Evolutionary conservation across 2,113 vertebrate species (phyloP).

Genomic region (Bujurquina vittata): DNA sequence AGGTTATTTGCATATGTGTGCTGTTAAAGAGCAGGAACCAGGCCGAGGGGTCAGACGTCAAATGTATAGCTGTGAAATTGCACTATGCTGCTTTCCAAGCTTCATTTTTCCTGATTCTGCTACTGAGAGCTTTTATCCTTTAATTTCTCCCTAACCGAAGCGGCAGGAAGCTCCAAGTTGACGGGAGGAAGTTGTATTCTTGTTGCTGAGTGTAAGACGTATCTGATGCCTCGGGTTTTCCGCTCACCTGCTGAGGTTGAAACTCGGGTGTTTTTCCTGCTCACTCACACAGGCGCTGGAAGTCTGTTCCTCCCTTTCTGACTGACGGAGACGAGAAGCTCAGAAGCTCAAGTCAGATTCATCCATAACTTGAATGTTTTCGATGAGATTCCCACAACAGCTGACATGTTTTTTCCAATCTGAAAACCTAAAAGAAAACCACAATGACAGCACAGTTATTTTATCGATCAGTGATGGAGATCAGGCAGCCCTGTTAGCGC

Average conservation of each 20-base stretch:
- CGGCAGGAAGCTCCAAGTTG: conserved; percentile 18
- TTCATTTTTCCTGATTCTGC: neutral
- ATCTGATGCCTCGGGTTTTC: conserved; percentile 24
- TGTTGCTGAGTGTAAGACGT: conserved; percentile 9
- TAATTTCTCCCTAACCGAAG: conserved; percentile 6
- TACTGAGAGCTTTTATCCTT: conserved; percentile 21
- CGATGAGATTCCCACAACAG: neutral
- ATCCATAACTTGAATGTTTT: neutral
- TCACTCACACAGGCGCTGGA: neutral
- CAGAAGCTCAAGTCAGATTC: neutral
- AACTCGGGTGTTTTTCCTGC: neutral
- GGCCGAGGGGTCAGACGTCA: conserved; percentile 39
- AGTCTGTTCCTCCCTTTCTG: neutral
- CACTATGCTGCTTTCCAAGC: conserved; percentile 18
- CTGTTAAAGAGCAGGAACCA: conserved; percentile 39
- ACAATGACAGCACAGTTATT: neutral
- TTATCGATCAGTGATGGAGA: neutral
- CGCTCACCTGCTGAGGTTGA: conserved; percentile 2
- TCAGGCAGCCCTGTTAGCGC: no score
- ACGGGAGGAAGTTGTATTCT: conserved; percentile 23
- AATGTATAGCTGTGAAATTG: conserved; percentile 43
- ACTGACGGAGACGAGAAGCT: neutral
- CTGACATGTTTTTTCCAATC: neutral
- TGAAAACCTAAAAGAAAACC: neutral
- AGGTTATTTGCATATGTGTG: conserved; percentile 40